These are phyloP conservation scores for Loris lydekkerianus DNA, from an alignment of 2,797 vertebrate genomes.

Conservation along the genomic window DNA sequence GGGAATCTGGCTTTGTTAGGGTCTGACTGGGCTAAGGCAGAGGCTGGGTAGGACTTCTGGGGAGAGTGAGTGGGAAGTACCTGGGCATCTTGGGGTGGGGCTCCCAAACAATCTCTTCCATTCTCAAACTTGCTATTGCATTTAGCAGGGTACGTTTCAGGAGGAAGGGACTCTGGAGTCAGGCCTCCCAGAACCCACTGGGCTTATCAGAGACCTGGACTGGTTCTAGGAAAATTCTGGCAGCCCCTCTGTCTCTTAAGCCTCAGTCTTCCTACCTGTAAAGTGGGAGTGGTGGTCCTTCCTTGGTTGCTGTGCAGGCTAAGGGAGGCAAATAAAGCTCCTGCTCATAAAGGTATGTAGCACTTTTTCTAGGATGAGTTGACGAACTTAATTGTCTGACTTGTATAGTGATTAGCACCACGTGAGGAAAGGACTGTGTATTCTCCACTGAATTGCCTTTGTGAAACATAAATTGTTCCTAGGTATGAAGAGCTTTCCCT, in stretches of 20 bases:
- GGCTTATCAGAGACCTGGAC: background rate
- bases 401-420: background rate
- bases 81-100: background rate
- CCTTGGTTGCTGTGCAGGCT: background rate
- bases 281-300: background rate
- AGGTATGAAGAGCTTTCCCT: background rate
- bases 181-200: background rate
- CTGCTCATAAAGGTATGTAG: too few relatives aligned
- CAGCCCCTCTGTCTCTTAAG: background rate
- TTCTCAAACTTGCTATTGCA: background rate
- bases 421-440: background rate
- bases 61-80: background rate
- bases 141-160: background rate
- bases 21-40: background rate
- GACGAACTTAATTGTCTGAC: too few relatives aligned
- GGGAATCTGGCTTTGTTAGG: background rate
- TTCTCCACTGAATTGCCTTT: background rate
- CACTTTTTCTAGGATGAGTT: too few relatives aligned
- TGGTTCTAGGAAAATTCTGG: background rate
- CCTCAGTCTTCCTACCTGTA: background rate
- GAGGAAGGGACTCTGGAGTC: background rate
- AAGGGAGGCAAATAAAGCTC: background rate
- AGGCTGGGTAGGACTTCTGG: background rate
- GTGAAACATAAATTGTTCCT: constrained; percentile 4
- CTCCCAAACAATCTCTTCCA: background rate